Evolutionary conservation across 1,140 invertebrate species (phyloP).

Genomic region (Anoplolepis gracilipes): DNA sequence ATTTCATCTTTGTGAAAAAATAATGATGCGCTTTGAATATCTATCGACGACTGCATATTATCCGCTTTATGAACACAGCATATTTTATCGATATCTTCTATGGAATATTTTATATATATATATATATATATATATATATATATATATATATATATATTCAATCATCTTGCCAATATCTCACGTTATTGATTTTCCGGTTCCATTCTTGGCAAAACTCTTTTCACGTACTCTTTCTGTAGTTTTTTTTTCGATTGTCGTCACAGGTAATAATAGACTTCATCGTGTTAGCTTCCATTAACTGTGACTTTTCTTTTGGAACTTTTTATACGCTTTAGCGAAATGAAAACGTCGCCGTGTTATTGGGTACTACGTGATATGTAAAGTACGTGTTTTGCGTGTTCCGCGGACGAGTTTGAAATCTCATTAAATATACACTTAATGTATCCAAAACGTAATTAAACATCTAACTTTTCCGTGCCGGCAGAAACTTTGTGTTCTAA

Average conservation of each 20-base stretch:
- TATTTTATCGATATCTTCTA: conserved; percentile 19
- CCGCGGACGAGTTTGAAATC: conserved; percentile 37
- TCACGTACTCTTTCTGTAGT: neutral
- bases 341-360: conserved; percentile 8
- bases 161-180: neutral
- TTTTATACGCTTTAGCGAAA: conserved; percentile 5
- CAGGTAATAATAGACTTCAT: conserved; percentile 12
- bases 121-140: no score
- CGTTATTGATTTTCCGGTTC: conserved; percentile 19
- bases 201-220: neutral
- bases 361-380: conserved; percentile 4
- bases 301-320: neutral
- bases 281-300: neutral
- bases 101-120: no score
- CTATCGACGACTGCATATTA: neutral
- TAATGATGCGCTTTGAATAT: neutral
- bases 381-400: neutral
- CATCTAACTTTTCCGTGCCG: conserved; percentile 57
- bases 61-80: neutral
- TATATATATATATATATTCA: neutral
- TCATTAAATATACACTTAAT: conserved; percentile 68
- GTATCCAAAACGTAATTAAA: conserved; percentile 66
- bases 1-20: neutral
- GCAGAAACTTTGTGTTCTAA: neutral
- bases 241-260: conserved; percentile 9